These are phyloP conservation scores for Zoanthus gigantus DNA, from an alignment of 92 coral and sea anemone species.

Conservation along the genomic window DNA sequence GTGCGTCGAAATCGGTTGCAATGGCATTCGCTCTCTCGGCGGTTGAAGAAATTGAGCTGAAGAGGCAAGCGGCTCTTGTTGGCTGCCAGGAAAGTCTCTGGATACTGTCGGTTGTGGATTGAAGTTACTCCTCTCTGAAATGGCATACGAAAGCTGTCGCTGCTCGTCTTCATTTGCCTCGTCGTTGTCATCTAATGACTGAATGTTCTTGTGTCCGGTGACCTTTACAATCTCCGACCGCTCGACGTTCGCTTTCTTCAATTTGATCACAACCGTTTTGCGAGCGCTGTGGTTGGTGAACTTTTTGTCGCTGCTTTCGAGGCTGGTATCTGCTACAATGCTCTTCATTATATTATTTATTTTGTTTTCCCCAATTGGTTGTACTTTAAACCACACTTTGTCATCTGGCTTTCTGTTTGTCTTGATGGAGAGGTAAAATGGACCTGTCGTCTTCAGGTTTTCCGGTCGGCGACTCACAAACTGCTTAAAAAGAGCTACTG, in stretches of 20 bases:
- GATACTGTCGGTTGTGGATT: constrained; percentile 12
- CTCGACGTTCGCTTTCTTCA: constrained; percentile 49
- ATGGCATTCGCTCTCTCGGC: neutral
- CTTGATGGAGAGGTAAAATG: constrained; percentile 30
- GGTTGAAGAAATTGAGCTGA: constrained; percentile 21
- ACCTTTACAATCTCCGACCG: constrained; percentile 47
- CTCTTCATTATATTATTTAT: constrained; percentile 55
- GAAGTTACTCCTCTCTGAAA: constrained; percentile 8
- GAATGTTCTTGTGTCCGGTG: constrained; percentile 52
- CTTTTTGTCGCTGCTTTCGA: constrained; percentile 33
- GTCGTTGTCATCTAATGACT: constrained; percentile 64
- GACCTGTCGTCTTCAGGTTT: neutral
- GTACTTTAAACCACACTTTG: constrained; percentile 49
- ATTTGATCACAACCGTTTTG: neutral
- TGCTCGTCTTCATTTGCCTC: constrained; percentile 54
- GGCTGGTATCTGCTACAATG: constrained; percentile 41
- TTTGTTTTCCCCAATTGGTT: constrained; percentile 55
- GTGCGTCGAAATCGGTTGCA: constrained; percentile 38
- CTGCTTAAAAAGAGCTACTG: constrained; percentile 8
- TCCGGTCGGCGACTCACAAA: neutral
- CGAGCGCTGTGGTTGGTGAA: constrained; percentile 56
- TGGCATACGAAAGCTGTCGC: constrained; percentile 15
- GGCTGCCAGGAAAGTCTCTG: constrained; percentile 13
- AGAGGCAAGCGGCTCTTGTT: constrained; percentile 12
- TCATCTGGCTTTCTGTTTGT: neutral